Base-by-base conservation (phyloP, 2,888 invertebrate genomes). In the Toxonevra muliebris region DNA sequence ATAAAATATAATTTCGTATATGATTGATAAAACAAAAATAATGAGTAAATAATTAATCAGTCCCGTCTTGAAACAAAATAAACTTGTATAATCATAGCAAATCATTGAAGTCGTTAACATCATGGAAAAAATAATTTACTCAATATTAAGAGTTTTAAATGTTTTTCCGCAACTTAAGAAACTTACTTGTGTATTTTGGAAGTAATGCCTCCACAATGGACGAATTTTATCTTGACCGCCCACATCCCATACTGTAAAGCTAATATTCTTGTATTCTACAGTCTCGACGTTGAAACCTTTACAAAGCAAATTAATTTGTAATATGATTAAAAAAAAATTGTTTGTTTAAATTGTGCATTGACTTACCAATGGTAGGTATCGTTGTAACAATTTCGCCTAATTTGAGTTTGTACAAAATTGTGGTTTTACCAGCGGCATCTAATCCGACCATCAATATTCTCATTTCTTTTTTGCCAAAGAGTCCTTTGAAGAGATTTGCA, bases 401-500 rank as follows among this genome's bases (percentile, higher is more conserved):
- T 92, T 98, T 98, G 87, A 98, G 92, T 93, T 98, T 98, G 91
- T 98, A 98, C 88, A 98, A 90, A 89, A 98, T 98, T 88, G 98
- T 98, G 85, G 98, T 98, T 93, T 98, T 98, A 90, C 98, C 98
- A 89, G 98, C 98, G 84, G 98, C 98, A 90, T 98, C 98, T 86
- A 97, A 91, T 86, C 97, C 97, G 80, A 97, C 97, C 98, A 98
- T 98, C 88, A 98, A 90, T 92, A 98, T 98, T 90, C 99, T 94
- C 98, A 99, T 98, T 90, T 99, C 98, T 87, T 98, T 98, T 89
- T 98, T 99, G 89, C 99, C 98, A 88, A 99, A 98, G 80, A 99
- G 94, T 90, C 97, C 95, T 91, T 96, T 96, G 89, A 99, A 98
- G 87, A 99, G 90, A 88, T 93, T 95, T 84, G 95, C 93, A 88